Base-by-base conservation (phyloP, 1,140 invertebrate genomes). In the Ruditapes philippinarum region DNA sequence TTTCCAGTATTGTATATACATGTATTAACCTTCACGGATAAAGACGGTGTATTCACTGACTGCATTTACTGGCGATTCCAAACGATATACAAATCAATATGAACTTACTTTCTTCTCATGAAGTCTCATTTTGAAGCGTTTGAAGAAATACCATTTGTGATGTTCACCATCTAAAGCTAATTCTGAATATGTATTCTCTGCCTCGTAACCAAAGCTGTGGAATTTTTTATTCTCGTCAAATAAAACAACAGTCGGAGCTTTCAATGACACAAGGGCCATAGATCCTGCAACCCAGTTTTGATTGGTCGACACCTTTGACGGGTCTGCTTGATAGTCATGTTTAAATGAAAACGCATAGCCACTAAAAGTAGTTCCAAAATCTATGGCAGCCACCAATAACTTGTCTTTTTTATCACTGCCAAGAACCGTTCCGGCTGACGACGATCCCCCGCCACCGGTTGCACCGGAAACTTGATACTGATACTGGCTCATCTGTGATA, bases 201-300 rank as follows among this genome's bases (percentile, higher is more conserved):
- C 88, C 40, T 89, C 88, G 60, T 89, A 89, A 31, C 88, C 88
- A 83, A 89, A 89, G 60, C 88, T 89, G 54, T 83, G 88, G 31
- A 89, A 89, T 49, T 82, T 65, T 28, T 83, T 73, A 28, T 89
- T 62, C 31, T 73, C 49, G 28, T 74, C 70, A 70, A 89, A 83
- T 22, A 89, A 42, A 0, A 76, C 80, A 54, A 73, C 49, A 28
- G 88, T 89, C 0, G 88, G 88, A 3, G 88, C 57, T 40, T 89
- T 89, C 33, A 76, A 33, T 28, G 88, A 89, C 3, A 78, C 68
- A 17, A 83, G 70, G 9, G 51, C 19, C 65, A 60, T 83, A 3
- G 38, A 45, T 9, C 88, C 88, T 28, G 79, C 79, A 9, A 65
- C 38, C 88, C 88, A 89, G 57, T 33, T 76, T 51, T 89, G 79